Base-by-base conservation (phyloP, 2,888 invertebrate species). In the Lasioglossum marginatum region DNA sequence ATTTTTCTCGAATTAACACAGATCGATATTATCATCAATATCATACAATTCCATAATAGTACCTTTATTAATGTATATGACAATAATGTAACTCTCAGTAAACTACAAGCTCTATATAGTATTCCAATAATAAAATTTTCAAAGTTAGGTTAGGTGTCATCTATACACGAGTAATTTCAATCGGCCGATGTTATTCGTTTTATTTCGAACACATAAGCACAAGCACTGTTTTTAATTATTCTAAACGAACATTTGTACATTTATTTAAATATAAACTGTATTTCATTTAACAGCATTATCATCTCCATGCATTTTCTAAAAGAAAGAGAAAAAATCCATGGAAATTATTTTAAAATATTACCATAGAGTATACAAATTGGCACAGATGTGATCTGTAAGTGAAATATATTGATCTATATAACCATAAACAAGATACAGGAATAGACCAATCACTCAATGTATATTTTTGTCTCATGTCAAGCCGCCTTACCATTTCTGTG, bases 41-140 rank as follows among this genome's bases (percentile, higher is more conserved):
- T 80, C 34, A 48, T 85, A 66, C 27, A 70, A 68, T 70, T 84
- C 31, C 31, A 31, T 48, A 66, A 63, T 60, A 85, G 66, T 86
- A 86, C 86, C 86, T 86, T 86, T 85, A 80, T 79, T 75, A 70
- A 82, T 72, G 45, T 80, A 84, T 76, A 85, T 79, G 77, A 40
- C 84, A 77, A 80, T 80, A 85, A 48, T 43, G 63, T 77, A 79
- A 71, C 66, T 45, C 43, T 86, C n/a, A 75, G 77, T 57, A 81
- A 85, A 80, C 77, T 81, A 63, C 45, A 71, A 80, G 80, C 60
- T 63, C 43, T 86, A 80, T n/a, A 40, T 70, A 70, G 14, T 63
- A 60, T 40, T 77, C 66, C 63, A 52, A 77, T 27, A 40, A 79
- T 76, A 45, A 74, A 60, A 57, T 78, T 74, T 74, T 37, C 63